A percentile compares a stretch with the other conserved stretches of the same genome.
Evolutionary conservation across 2,888 invertebrate species (phyloP).

Genomic region (Xestia rhomboidea): DNA sequence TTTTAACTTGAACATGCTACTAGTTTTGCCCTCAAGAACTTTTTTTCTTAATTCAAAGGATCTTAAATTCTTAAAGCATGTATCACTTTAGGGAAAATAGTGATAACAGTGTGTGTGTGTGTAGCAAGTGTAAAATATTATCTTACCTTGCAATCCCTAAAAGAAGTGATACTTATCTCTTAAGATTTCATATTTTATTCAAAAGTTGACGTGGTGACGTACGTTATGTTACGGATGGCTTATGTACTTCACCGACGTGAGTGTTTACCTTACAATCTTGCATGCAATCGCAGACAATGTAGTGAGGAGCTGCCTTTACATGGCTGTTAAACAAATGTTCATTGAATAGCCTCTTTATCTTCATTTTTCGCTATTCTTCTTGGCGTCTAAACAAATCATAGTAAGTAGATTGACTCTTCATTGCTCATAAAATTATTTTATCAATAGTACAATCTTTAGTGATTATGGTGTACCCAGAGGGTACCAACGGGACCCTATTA

Average conservation of each 20-base stretch:
- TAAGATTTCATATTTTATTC: conserved; percentile 61
- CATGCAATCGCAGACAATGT: conserved; percentile 11
- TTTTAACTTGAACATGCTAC: not conserved
- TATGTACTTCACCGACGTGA: conserved; percentile 42
- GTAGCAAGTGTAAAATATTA: conserved; percentile 18
- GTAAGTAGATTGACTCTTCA: not conserved
- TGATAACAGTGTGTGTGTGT: too few relatives aligned
- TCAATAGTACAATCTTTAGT: not conserved
- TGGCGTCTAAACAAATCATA: not conserved
- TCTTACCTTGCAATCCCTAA: conserved; percentile 38
- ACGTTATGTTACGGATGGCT: conserved; percentile 30
- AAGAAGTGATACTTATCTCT: conserved; percentile 57
- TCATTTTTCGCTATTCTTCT: not conserved
- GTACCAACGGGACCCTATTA: not conserved
- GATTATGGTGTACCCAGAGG: not conserved
- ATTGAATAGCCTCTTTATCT: conserved; percentile 1
- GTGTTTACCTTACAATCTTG: conserved; percentile 29
- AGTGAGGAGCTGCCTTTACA: conserved; percentile 2
- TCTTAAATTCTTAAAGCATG: not conserved
- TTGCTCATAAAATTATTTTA: not conserved
- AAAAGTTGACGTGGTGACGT: conserved; percentile 55
- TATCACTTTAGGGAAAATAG: not conserved
- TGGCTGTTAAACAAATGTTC: conserved; percentile 13
- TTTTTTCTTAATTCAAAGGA: not conserved
- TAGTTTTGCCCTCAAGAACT: not conserved